Evolutionary conservation across 2,113 vertebrate species (phyloP).

Genomic region (Nematolebias whitei): DNA sequence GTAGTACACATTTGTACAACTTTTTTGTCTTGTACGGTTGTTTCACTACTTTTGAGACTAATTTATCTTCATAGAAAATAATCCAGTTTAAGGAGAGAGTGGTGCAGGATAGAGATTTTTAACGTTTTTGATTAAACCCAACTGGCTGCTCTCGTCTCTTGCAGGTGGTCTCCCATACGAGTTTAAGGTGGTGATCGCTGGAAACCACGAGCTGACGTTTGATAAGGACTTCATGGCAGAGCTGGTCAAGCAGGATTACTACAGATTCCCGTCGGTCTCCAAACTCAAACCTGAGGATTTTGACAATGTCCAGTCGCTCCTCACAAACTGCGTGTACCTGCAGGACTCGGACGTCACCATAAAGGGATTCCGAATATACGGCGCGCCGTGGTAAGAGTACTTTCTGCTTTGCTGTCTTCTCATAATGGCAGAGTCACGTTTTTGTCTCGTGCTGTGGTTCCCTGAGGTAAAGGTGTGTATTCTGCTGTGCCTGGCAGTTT

Average conservation of each 20-base stretch:
- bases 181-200: constrained; percentile 99
- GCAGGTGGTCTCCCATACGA: constrained; percentile 96
- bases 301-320: constrained; percentile 97
- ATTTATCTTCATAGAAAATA: no score
- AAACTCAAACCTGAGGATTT: constrained; percentile 99
- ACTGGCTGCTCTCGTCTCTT: constrained; percentile 11
- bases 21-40: no score
- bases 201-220: constrained; percentile 99
- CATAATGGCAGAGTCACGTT: constrained; percentile 17
- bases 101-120: neutral
- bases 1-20: no score
- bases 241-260: constrained; percentile 99
- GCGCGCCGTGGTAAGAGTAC: constrained; percentile 90
- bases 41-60: no score
- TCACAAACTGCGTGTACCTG: constrained; percentile 99
- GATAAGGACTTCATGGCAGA: constrained; percentile 99
- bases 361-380: constrained; percentile 98
- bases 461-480: constrained; percentile 43
- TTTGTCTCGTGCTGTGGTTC: constrained; percentile 17
- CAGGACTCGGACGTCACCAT: constrained; percentile 98
- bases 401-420: neutral
- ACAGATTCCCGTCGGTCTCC: constrained; percentile 98
- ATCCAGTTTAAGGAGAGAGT: neutral
- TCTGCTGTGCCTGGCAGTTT: constrained; percentile 42
- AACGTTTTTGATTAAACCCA: neutral